Conservation (phyloP, 2,797 vertebrate genomes). For the Setipinna tenuifilis region DNA sequence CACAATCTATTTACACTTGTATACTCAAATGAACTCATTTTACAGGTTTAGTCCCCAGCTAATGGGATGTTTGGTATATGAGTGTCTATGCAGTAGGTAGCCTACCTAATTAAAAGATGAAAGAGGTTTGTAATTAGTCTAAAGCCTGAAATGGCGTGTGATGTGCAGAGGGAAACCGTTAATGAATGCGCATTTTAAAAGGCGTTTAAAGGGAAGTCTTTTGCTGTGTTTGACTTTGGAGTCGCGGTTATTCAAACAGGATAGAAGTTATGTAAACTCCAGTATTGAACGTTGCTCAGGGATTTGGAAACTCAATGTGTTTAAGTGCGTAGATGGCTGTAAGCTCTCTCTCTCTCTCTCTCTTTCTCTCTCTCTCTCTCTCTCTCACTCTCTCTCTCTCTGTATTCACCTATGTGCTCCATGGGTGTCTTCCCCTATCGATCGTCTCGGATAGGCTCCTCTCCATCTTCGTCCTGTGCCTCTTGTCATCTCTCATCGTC, state of each 20-base stretch:
- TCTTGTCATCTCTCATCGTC: constrained; percentile 3
- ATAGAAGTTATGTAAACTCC: constrained; percentile 7
- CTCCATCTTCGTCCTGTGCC: constrained; percentile 8
- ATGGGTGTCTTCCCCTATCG: not conserved
- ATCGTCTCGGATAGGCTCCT: not conserved
- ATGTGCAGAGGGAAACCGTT: not conserved
- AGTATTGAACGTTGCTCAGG: constrained; percentile 10
- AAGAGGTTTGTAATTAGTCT: not conserved
- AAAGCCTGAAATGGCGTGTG: not conserved
- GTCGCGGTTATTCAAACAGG: not conserved
- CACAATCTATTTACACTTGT: not conserved
- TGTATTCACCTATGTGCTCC: constrained; percentile 8
- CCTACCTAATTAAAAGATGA: not conserved
- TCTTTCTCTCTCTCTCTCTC: too few relatives aligned
- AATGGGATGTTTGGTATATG: not conserved
- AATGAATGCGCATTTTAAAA: constrained; percentile 13
- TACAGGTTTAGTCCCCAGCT: not conserved
- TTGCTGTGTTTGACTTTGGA: not conserved
- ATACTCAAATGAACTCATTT: not conserved
- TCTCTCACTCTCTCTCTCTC: not conserved
- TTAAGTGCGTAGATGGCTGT: not conserved
- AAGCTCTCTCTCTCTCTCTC: too few relatives aligned
- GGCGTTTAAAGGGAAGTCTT: not conserved
- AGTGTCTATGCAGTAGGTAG: not conserved
- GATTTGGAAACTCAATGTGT: not conserved